Evolutionary conservation across 2,113 vertebrate genomes (phyloP).

Genomic region (Aptenodytes patagonicus): DNA sequence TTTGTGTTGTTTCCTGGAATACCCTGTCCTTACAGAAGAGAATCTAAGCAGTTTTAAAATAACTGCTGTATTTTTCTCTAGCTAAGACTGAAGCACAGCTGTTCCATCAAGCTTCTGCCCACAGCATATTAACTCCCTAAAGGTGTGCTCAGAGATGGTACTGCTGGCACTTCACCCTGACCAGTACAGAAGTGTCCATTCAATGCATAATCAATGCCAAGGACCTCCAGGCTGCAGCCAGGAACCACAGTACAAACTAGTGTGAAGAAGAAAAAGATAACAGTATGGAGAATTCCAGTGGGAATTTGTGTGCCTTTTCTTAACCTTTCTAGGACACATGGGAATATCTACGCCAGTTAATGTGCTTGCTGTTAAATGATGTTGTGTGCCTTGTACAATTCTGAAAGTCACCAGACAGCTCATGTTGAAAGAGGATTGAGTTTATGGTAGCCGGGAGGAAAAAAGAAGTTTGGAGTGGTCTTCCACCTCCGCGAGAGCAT

Average conservation of each 20-base stretch:
- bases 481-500: accelerated
- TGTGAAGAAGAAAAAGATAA: background rate
- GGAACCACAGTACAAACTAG: background rate
- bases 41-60: conserved; percentile 12
- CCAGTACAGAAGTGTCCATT: background rate
- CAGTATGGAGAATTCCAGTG: background rate
- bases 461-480: background rate
- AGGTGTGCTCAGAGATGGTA: background rate
- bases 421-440: background rate
- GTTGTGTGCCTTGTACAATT: background rate
- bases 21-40: background rate
- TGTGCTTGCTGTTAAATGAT: background rate
- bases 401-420: background rate
- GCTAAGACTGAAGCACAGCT: background rate
- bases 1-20: conserved; percentile 28
- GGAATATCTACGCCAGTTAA: background rate
- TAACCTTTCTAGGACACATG: background rate
- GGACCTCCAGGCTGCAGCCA: background rate
- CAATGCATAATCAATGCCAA: background rate
- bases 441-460: background rate
- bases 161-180: background rate
- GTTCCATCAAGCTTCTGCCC: background rate
- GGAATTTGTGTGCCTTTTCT: background rate
- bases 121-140: background rate
- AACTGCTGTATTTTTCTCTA: background rate